These are phyloP conservation scores for Misgurnus anguillicaudatus DNA, from an alignment of 2,113 vertebrate genomes.

Conservation along the genomic window DNA sequence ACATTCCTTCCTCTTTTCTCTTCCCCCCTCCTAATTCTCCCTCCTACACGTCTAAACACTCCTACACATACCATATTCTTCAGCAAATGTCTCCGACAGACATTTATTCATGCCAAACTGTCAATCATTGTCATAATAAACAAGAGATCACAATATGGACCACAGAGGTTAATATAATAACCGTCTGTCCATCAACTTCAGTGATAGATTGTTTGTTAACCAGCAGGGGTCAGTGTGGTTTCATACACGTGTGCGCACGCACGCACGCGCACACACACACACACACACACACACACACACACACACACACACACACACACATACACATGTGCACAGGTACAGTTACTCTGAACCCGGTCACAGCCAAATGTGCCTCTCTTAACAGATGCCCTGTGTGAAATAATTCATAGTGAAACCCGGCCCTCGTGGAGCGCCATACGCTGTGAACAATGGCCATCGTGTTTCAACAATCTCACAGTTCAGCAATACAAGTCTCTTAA, in stretches of 20 bases:
- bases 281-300: background rate
- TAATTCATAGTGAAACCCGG: slow-evolving; percentile 41
- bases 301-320: background rate
- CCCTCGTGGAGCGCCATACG: slow-evolving; percentile 14
- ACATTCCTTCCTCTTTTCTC: background rate
- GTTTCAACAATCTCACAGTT: slow-evolving; percentile 23
- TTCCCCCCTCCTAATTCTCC: background rate
- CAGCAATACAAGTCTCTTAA: background rate
- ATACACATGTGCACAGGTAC: slow-evolving; percentile 7
- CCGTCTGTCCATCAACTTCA: slow-evolving; percentile 15
- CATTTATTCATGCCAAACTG: slow-evolving; percentile 26
- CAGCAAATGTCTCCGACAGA: slow-evolving; percentile 24
- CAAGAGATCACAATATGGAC: slow-evolving; percentile 27
- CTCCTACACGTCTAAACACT: slow-evolving; percentile 14
- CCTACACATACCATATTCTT: slow-evolving; percentile 24
- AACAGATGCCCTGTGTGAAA: slow-evolving; percentile 45
- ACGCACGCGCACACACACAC: background rate
- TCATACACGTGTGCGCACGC: slow-evolving; percentile 51
- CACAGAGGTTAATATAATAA: slow-evolving; percentile 26
- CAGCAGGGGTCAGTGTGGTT: slow-evolving; percentile 78
- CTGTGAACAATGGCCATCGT: slow-evolving; percentile 32
- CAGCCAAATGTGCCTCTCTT: slow-evolving; percentile 27
- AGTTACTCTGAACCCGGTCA: background rate
- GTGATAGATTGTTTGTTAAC: slow-evolving; percentile 54
- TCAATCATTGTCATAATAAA: slow-evolving; percentile 33